Base-by-base conservation (phyloP, 2,888 invertebrate species). In the Pseudanteris insignis region DNA sequence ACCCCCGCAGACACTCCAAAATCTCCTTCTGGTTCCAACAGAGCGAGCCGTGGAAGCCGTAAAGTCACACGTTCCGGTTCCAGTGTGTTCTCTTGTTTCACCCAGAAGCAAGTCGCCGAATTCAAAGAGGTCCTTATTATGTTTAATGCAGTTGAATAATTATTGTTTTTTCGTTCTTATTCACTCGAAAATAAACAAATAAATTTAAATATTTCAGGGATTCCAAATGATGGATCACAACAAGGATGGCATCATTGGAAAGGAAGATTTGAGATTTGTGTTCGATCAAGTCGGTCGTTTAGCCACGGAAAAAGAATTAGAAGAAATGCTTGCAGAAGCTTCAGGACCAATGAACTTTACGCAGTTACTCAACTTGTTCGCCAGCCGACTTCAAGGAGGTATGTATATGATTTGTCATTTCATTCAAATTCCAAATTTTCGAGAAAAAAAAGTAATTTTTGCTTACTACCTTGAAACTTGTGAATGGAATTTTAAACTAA, bases 71-170 rank as follows among this genome's bases (percentile, higher is more conserved):
- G 93, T 81, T 88, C 91, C 80, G 94, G 94, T 74, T 94, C 94
- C 85, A 94, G 93, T 84, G 94, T 95, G 81, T 95, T 95, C 88
- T 94, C 94, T 80, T 94, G 94, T 91, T 95, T 96, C 89, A 89
- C 94, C 75, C 94, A 94, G 85, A 90, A 90, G 84, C 94, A 95
- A 86, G 92, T 95, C 78, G 92, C 94, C 76, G 95, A 95, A 84
- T 95, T 95, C 88, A 95, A 95, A 84, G 94, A 94, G 86, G 91
- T 91, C 7, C 6, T 13, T 13, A 26, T 18, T 6, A 18, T n/a
- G n/a, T n/a, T n/a, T n/a, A n/a, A n/a, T n/a, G n/a, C n/a, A n/a
- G n/a, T n/a, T n/a, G n/a, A n/a, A n/a, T n/a, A n/a, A n/a, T n/a
- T n/a, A n/a, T n/a, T n/a, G n/a, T n/a, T n/a, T n/a, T n/a, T n/a